These are phyloP conservation scores for Gorsachius goisagi DNA, from an alignment of 2,113 vertebrate species.

Conservation along the genomic window DNA sequence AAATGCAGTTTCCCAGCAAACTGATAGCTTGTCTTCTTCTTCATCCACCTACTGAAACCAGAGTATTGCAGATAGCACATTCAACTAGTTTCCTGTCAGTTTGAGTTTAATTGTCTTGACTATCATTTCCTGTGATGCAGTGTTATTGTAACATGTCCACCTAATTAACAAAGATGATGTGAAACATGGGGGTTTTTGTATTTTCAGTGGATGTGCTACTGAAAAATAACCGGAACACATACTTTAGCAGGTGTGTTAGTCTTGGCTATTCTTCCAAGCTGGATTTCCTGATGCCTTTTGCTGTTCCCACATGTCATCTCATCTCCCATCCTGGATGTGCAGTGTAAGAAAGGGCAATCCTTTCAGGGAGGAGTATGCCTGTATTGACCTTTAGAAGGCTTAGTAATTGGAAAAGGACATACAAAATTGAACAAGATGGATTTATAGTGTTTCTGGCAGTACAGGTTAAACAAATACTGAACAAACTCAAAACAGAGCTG, in stretches of 20 bases:
- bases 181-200: not conserved
- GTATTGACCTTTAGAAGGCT: conserved; percentile 28
- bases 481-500: conserved; percentile 64
- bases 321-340: conserved; percentile 32
- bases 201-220: conserved; percentile 23
- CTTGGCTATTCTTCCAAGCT: conserved; percentile 63
- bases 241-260: conserved; percentile 61
- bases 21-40: not conserved
- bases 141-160: not conserved
- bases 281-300: conserved; percentile 58
- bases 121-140: conserved; percentile 16
- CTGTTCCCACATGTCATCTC: conserved; percentile 25
- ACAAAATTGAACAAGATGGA: conserved; percentile 31
- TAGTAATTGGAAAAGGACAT: conserved; percentile 41
- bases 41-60: not conserved
- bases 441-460: conserved; percentile 66
- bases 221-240: conserved; percentile 9
- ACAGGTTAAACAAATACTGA: conserved; percentile 71
- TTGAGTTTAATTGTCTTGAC: not conserved
- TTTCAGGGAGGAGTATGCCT: conserved; percentile 1
- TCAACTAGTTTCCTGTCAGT: not conserved
- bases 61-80: not conserved
- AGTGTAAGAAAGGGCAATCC: conserved; percentile 22
- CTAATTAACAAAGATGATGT: not conserved
- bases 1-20: not conserved